Evolutionary conservation across 2,888 invertebrate genomes (phyloP), one percentile per base, ranked within the genome.

Genomic region (Nebria brevicollis): DNA sequence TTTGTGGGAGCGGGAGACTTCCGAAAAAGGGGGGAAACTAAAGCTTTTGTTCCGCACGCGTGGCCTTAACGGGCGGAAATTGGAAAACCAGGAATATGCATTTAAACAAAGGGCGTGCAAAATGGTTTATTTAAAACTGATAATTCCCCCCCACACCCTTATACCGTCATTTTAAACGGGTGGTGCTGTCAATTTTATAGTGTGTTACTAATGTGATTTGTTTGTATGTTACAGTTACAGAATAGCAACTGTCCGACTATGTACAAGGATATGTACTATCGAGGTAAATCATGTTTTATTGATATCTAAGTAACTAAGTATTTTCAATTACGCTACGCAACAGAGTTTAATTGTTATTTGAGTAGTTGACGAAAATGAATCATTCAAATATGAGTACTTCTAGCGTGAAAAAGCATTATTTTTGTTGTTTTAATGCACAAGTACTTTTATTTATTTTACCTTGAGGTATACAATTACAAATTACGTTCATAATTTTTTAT

Each of bases 231-330:
- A 81, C 90, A 93, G 93, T 90, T 90, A 81, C 90, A 93, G 93
- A 92, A 91, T 86, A 91, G 91, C 89, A 94, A 94, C 89, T 96
- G 96, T 90, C 96, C 96, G 75, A 94, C 95, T 85, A 96, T 97
- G 96, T 94, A 95, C 87, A 94, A 94, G 89, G 95, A 96, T 87
- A 95, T 96, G 94, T 95, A 95, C 87, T 96, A 96, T 88, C 94
- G 94, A 92, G 95, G 95, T 95, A 92, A 85, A 5, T 34, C 5
- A 34, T 34, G 5, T 34, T 34, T 34, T 34, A 34, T 34, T 34
- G 34, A 4, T 34, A 34, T 34, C 34, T 34, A 34, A 34, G 5
- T 34, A 34, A 34, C 34, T 34, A 34, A 34, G 2, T 5, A 34
- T 34, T 4, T 34, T 34, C 34, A 34, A 5, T 34, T 4, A 34